Evolutionary conservation across 2,113 vertebrate genomes (phyloP).

Genomic region (Zosterops borbonicus): DNA sequence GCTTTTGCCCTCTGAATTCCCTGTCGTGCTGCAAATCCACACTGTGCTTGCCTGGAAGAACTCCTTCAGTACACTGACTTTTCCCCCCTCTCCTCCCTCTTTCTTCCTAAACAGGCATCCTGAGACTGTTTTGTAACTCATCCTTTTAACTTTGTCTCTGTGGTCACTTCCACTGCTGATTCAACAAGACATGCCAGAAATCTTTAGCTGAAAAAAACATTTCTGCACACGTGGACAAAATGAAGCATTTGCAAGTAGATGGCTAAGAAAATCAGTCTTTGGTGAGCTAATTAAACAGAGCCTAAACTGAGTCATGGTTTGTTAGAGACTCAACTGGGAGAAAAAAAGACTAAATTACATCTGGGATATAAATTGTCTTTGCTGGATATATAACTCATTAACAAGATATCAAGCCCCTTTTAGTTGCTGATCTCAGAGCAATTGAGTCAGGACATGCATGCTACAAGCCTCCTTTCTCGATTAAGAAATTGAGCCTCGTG

Average conservation of each 20-base stretch:
- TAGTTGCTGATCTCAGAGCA: background rate
- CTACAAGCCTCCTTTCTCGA: background rate
- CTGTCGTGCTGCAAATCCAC: background rate
- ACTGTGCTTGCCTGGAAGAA: background rate
- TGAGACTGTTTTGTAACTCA: background rate
- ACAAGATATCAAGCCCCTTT: background rate
- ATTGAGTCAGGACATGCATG: background rate
- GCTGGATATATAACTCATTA: background rate
- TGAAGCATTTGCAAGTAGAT: background rate
- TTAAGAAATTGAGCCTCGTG: background rate
- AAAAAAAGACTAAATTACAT: background rate
- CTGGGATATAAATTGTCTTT: background rate
- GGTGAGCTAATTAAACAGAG: background rate
- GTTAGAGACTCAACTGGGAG: background rate
- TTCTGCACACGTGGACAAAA: background rate
- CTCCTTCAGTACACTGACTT: background rate
- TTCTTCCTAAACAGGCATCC: background rate
- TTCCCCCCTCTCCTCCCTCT: rapidly evolving
- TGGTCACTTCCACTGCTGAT: background rate
- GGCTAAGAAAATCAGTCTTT: background rate
- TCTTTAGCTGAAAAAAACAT: background rate
- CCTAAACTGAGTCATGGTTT: background rate
- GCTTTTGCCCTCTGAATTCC: background rate
- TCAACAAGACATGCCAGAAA: background rate
- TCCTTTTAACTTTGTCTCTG: background rate